Conservation (phyloP, 2,113 vertebrate genomes). For the Cynopterus brachyotis region DNA sequence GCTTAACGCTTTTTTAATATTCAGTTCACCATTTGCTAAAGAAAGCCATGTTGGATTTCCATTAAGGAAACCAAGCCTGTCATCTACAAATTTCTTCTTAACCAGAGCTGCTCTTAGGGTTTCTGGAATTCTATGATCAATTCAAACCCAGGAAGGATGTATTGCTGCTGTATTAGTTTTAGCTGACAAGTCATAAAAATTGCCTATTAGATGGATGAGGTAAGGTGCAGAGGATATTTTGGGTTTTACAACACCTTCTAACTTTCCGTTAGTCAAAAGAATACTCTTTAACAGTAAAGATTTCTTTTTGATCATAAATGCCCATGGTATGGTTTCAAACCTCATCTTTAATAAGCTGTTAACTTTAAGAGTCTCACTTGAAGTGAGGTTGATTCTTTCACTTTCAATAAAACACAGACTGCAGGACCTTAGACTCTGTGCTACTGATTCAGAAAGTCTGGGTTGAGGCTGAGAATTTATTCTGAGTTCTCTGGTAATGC, state of each 20-base stretch:
- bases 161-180: slow-evolving; percentile 40
- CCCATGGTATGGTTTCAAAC: background rate
- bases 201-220: background rate
- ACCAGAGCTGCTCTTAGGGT: slow-evolving; percentile 42
- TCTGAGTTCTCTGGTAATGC: background rate
- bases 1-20: slow-evolving; percentile 75
- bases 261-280: background rate
- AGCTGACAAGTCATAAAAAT: slow-evolving; percentile 14
- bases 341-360: background rate
- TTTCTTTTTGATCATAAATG: background rate
- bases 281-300: background rate
- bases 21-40: slow-evolving; percentile 63
- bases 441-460: background rate
- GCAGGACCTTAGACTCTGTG: background rate
- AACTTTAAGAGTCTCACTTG: background rate
- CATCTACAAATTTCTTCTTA: slow-evolving; percentile 45
- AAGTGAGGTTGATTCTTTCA: background rate
- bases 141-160: slow-evolving; percentile 56
- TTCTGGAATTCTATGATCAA: slow-evolving; percentile 69
- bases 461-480: background rate
- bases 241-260: background rate
- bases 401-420: background rate
- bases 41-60: slow-evolving; percentile 66
- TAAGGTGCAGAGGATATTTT: background rate
- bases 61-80: slow-evolving; percentile 60